phyloP scores from a whole-genome alignment of 2,888 invertebrate genomes.

The Acanthosoma haemorrhoidale region DNA sequence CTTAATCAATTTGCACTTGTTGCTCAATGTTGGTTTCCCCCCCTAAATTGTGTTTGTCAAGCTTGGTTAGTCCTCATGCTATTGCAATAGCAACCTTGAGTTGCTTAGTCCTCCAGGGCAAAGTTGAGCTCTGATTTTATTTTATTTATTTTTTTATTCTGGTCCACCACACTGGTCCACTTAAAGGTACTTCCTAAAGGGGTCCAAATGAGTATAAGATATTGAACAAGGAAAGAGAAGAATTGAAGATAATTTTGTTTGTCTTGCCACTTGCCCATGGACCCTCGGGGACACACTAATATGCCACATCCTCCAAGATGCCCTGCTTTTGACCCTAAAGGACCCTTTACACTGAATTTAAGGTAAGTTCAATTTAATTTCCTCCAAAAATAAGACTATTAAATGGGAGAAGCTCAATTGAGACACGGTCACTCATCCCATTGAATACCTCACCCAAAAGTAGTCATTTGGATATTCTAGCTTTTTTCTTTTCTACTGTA shows the following conservation, averaged over 20 bases:
- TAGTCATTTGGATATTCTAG: not conserved
- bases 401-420: not conserved
- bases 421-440: not conserved
- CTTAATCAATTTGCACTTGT: too few relatives aligned
- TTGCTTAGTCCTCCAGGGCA: slow-evolving; percentile 12
- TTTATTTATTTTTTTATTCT: too few relatives aligned
- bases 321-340: not conserved
- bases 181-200: too few relatives aligned
- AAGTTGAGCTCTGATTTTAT: not conserved
- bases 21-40: too few relatives aligned
- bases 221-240: not conserved
- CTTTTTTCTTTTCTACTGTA: too few relatives aligned
- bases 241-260: slow-evolving; percentile 4
- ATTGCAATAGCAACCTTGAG: not conserved
- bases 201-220: slow-evolving; percentile 3
- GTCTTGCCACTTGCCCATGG: not conserved
- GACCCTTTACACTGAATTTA: not conserved
- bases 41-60: not conserved
- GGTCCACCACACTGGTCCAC: not conserved
- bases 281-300: slow-evolving; percentile 5
- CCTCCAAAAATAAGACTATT: not conserved
- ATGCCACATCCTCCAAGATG: slow-evolving; percentile 10
- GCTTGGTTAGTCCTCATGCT: not conserved
- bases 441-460: not conserved
- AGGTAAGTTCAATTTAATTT: slow-evolving; percentile 10